Evolutionary conservation across 1,140 invertebrate species (phyloP).

Genomic region (Ladona fulva): DNA sequence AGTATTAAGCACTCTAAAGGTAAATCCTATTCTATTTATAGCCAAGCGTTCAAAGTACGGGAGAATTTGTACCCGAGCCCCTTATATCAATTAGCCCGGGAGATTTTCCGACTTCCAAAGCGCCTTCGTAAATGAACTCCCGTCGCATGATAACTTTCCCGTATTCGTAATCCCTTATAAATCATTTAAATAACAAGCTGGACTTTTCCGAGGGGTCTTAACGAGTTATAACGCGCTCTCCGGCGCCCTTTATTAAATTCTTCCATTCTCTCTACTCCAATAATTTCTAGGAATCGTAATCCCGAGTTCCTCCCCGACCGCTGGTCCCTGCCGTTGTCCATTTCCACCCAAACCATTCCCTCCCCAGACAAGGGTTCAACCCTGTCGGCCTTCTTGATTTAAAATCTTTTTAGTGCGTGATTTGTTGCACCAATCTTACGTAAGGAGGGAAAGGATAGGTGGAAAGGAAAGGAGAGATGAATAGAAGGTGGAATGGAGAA

Average conservation of each 20-base stretch:
- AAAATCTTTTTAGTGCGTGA: not conserved
- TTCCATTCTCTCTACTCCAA: not conserved
- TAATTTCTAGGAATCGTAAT: not conserved
- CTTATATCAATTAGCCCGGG: no score
- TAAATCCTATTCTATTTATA: no score
- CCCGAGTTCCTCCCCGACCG: no score
- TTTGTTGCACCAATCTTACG: not conserved
- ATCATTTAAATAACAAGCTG: not conserved
- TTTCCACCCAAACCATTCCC: not conserved
- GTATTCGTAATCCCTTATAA: not conserved
- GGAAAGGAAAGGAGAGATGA: no score
- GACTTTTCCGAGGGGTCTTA: not conserved
- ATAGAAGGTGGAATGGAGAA: no score
- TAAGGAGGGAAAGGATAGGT: not conserved
- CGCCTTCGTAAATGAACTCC: no score
- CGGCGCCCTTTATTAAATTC: not conserved
- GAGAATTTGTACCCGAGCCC: no score
- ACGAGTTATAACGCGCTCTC: not conserved
- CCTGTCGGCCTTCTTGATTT: not conserved
- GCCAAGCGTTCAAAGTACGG: no score
- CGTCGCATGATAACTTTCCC: no score
- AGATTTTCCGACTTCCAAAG: no score
- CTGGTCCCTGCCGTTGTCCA: not conserved
- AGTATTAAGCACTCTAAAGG: no score
- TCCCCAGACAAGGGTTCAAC: not conserved